Conservation (phyloP, 2,797 vertebrate genomes). For the Spondyliosoma cantharus region DNA sequence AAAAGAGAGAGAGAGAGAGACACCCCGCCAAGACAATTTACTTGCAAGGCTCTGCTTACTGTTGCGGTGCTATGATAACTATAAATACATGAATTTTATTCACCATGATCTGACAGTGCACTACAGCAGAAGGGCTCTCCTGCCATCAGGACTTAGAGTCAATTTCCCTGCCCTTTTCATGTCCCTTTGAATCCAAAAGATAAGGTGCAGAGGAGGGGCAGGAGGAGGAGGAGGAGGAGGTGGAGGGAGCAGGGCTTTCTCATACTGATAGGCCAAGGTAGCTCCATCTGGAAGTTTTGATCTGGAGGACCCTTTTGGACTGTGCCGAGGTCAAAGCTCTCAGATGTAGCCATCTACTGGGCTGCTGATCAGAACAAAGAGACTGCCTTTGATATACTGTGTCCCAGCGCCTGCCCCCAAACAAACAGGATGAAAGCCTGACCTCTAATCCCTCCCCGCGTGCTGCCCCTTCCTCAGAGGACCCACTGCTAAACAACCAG, state of each 20-base stretch:
- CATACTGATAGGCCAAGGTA: slow-evolving; percentile 73
- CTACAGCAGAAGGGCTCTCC: slow-evolving; percentile 65
- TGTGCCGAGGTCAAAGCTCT: slow-evolving; percentile 68
- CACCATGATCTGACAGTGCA: slow-evolving; percentile 69
- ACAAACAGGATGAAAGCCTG: slow-evolving; percentile 85
- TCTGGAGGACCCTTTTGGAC: slow-evolving; percentile 77
- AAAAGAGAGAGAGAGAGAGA: slow-evolving; percentile 18
- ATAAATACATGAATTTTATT: slow-evolving; percentile 78
- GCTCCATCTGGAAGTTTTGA: slow-evolving; percentile 81
- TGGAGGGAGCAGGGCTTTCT: slow-evolving; percentile 27
- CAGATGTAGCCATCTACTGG: slow-evolving; percentile 69
- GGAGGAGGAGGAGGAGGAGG: background rate
- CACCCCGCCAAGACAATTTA: slow-evolving; percentile 75
- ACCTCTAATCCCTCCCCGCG: slow-evolving; percentile 78
- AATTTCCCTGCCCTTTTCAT: slow-evolving; percentile 82
- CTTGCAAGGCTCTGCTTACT: slow-evolving; percentile 70
- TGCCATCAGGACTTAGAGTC: slow-evolving; percentile 77
- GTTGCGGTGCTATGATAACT: slow-evolving; percentile 71
- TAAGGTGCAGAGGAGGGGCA: slow-evolving; percentile 33
- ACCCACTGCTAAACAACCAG: slow-evolving; percentile 62
- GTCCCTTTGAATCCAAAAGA: slow-evolving; percentile 70
- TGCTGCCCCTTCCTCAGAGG: slow-evolving; percentile 77
- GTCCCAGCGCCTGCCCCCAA: slow-evolving; percentile 68
- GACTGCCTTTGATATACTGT: slow-evolving; percentile 78
- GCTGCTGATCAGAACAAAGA: slow-evolving; percentile 77